Conservation (phyloP, 2,888 invertebrate species). For the Leucania comma region DNA sequence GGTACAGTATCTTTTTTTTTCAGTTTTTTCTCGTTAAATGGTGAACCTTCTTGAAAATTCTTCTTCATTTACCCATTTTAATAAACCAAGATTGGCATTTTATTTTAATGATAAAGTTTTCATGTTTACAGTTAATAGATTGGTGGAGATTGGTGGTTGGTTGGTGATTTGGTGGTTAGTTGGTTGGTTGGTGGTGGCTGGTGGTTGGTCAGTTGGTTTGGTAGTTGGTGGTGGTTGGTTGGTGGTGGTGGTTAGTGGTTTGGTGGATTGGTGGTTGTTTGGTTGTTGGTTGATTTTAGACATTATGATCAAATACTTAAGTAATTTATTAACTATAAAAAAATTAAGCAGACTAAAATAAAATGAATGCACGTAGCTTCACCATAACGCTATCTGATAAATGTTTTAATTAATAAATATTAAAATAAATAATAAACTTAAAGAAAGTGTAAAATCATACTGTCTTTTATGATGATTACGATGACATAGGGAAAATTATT, state of each 20-base stretch:
- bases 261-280: too few relatives aligned
- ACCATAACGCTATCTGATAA: neutral
- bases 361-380: neutral
- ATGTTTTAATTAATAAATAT: constrained; percentile 6
- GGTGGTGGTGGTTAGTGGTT: too few relatives aligned
- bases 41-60: neutral
- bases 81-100: neutral
- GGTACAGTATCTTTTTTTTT: too few relatives aligned
- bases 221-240: too few relatives aligned
- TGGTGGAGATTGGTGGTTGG: too few relatives aligned
- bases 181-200: too few relatives aligned
- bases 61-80: neutral
- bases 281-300: too few relatives aligned
- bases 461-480: constrained; percentile 41
- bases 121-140: neutral
- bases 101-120: neutral
- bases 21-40: too few relatives aligned
- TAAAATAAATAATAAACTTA: constrained; percentile 17
- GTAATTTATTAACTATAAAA: neutral
- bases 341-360: neutral
- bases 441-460: constrained; percentile 36
- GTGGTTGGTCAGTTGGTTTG: too few relatives aligned
- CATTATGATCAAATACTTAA: constrained; percentile 8
- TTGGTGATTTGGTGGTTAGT: too few relatives aligned
- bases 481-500: constrained; percentile 39